These are phyloP conservation scores for Drosophila sturtevanti DNA, from an alignment of 1,140 invertebrate species.

Conservation along the genomic window DNA sequence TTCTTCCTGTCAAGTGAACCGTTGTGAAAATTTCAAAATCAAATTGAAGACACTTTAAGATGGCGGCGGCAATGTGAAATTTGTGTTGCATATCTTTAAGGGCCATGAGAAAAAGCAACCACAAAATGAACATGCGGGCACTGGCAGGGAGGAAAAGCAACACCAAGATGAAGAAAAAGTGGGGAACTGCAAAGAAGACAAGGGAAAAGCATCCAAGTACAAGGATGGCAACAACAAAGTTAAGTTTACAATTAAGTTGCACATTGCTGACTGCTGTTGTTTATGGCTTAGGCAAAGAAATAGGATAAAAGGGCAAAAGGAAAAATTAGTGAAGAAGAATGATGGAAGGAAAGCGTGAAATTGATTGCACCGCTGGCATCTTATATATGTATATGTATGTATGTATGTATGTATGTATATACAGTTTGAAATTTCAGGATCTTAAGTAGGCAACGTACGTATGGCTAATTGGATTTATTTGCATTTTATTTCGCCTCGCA, in stretches of 20 bases:
- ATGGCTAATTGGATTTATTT: constrained; percentile 14
- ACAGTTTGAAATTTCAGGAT: neutral
- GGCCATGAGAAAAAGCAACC: neutral
- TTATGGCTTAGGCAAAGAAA: constrained; percentile 22
- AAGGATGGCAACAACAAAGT: constrained; percentile 41
- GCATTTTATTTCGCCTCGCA: constrained; percentile 35
- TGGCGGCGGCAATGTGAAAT: constrained; percentile 36
- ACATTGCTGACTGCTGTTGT: constrained; percentile 35
- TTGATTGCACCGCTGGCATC: constrained; percentile 69
- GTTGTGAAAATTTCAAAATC: constrained; percentile 20
- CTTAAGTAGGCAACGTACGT: neutral
- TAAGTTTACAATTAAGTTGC: constrained; percentile 63
- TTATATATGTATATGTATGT: neutral
- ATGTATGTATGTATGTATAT: neutral
- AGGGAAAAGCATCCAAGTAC: constrained; percentile 13
- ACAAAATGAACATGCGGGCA: neutral
- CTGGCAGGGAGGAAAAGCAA: neutral
- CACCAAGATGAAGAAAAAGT: constrained; percentile 14
- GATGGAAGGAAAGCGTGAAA: constrained; percentile 52
- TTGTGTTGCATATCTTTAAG: constrained; percentile 49
- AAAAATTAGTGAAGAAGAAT: neutral
- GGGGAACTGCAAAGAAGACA: constrained; percentile 12
- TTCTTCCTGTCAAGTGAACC: constrained; percentile 24
- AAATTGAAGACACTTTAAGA: constrained; percentile 17
- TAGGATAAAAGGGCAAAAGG: neutral